Evolutionary conservation across 2,797 vertebrate genomes (phyloP).

Genomic region (Selene dorsalis): DNA sequence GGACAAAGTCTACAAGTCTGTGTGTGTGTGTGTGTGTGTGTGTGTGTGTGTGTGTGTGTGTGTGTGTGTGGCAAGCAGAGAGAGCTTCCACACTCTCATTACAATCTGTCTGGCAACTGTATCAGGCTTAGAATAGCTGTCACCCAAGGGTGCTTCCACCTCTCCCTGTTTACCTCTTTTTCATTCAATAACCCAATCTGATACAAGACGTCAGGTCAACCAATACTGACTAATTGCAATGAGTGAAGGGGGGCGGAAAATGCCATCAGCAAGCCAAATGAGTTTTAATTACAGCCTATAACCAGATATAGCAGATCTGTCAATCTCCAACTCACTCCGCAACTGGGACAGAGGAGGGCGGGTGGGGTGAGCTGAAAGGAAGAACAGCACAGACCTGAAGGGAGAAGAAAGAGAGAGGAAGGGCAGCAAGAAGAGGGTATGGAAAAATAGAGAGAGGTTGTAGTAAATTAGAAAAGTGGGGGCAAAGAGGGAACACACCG

Average conservation of each 20-base stretch:
- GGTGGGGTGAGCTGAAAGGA: constrained; percentile 12
- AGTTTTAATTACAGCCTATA: constrained; percentile 84
- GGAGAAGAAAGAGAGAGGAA: background rate
- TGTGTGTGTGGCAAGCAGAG: background rate
- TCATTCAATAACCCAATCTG: constrained; percentile 70
- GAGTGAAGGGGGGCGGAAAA: constrained; percentile 74
- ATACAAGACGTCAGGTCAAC: constrained; percentile 73
- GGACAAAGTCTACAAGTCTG: background rate
- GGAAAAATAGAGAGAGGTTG: constrained; percentile 16
- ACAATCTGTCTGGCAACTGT: constrained; percentile 34
- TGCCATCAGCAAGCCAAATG: constrained; percentile 84
- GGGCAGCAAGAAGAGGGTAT: background rate
- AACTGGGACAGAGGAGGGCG: constrained; percentile 33
- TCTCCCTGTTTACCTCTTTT: constrained; percentile 65
- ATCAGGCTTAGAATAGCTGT: constrained; percentile 42
- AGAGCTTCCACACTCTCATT: constrained; percentile 32
- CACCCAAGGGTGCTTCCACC: constrained; percentile 60
- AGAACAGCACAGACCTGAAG: constrained; percentile 2
- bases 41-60: background rate
- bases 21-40: background rate
- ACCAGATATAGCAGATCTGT: constrained; percentile 82
- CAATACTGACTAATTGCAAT: constrained; percentile 79
- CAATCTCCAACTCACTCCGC: constrained; percentile 77
- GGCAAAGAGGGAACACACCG: constrained; percentile 25
- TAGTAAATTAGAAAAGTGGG: constrained; percentile 30